These are phyloP conservation scores for Metopia argyrocephala DNA, from an alignment of 2,888 invertebrate genomes.

Conservation along the genomic window DNA sequence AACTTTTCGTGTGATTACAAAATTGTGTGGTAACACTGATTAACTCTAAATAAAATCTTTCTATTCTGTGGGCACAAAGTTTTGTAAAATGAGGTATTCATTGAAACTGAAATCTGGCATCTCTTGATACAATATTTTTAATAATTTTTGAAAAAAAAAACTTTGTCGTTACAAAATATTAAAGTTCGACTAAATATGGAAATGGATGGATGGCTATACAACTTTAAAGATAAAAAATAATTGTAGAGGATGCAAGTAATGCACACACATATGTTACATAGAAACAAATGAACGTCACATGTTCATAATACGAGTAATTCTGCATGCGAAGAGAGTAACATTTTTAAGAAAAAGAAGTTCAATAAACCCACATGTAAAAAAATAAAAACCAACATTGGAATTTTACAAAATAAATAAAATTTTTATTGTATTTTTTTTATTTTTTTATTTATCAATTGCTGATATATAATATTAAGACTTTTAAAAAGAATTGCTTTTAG, in stretches of 20 bases:
- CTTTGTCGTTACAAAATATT: constrained; percentile 57
- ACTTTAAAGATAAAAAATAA: constrained; percentile 42
- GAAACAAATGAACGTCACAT: constrained; percentile 46
- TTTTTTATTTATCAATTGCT: too few relatives aligned
- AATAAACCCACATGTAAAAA: constrained; percentile 50
- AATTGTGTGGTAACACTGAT: too few relatives aligned
- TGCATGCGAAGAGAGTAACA: constrained; percentile 42
- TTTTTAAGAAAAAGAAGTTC: constrained; percentile 46
- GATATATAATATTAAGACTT: too few relatives aligned
- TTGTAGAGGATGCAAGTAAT: neutral
- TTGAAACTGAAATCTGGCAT: constrained; percentile 22
- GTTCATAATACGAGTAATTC: constrained; percentile 51
- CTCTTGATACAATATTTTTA: neutral
- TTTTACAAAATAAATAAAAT: constrained; percentile 4
- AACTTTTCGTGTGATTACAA: too few relatives aligned
- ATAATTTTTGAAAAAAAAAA: neutral
- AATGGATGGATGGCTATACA: constrained; percentile 33
- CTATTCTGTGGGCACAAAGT: too few relatives aligned
- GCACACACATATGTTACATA: constrained; percentile 2
- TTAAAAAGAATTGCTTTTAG: too few relatives aligned
- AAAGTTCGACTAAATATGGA: constrained; percentile 52
- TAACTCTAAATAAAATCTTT: too few relatives aligned
- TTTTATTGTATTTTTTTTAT: neutral
- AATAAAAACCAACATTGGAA: constrained; percentile 7
- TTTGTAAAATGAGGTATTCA: too few relatives aligned